Percentiles rank a stretch among this genome's conserved stretches.
These are phyloP conservation scores for Agrotis exclamationis DNA, from an alignment of 2,888 invertebrate species.

Conservation along the genomic window DNA sequence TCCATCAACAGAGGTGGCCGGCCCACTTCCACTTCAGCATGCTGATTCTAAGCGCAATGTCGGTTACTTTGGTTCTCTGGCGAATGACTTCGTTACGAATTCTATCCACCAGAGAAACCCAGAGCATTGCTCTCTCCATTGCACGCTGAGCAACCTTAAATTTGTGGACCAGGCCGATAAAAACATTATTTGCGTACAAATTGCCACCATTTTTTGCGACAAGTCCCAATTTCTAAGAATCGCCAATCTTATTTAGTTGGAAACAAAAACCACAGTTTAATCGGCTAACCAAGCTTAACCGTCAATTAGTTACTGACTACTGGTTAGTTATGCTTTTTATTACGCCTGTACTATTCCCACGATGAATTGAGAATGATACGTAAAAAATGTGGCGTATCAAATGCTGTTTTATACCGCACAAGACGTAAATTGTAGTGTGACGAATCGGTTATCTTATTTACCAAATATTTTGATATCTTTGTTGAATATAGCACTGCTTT, in stretches of 20 bases:
- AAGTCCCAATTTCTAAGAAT: constrained; percentile 10
- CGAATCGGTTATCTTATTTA: constrained; percentile 30
- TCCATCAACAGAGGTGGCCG: too few relatives aligned
- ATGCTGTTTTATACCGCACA: constrained; percentile 12
- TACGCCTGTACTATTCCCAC: constrained; percentile 26
- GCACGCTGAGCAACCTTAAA: too few relatives aligned
- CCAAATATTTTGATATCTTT: constrained; percentile 10
- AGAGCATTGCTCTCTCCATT: too few relatives aligned
- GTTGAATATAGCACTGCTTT: neutral
- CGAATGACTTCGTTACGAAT: too few relatives aligned
- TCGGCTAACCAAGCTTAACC: constrained; percentile 15
- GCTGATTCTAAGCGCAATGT: too few relatives aligned
- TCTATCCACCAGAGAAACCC: too few relatives aligned
- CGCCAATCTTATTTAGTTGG: constrained; percentile 5
- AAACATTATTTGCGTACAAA: neutral
- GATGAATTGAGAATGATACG: constrained; percentile 13
- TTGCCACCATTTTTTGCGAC: neutral
- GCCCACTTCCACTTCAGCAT: too few relatives aligned
- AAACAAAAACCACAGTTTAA: neutral
- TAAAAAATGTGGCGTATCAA: constrained; percentile 38
- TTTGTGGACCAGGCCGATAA: too few relatives aligned
- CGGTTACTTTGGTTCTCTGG: too few relatives aligned
- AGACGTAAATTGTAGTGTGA: constrained; percentile 20
- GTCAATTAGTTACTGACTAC: constrained; percentile 20
- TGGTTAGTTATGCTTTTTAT: constrained; percentile 26